These are phyloP conservation scores for Galago senegalensis DNA, from an alignment of 2,797 vertebrate genomes.

Conservation along the genomic window DNA sequence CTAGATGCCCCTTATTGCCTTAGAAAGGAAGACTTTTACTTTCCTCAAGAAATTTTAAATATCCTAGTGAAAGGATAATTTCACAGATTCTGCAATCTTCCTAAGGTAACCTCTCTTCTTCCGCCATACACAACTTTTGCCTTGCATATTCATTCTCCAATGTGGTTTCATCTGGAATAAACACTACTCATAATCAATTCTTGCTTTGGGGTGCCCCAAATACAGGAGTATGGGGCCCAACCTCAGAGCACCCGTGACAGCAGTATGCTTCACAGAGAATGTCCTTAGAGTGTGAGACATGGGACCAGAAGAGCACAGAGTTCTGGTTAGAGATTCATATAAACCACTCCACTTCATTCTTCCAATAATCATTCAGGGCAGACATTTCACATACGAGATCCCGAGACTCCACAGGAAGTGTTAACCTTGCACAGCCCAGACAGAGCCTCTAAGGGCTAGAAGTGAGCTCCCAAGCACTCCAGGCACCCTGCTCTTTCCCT, in stretches of 20 bases:
- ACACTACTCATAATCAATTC: background rate
- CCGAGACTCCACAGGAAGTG: background rate
- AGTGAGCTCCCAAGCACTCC: background rate
- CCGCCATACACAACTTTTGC: background rate
- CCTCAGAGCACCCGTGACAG: background rate
- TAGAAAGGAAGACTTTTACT: background rate
- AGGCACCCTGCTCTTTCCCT: background rate
- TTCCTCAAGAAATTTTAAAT: background rate
- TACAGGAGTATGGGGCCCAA: background rate
- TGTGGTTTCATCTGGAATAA: too few species aligned
- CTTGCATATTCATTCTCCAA: fast-evolving
- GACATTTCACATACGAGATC: too few species aligned
- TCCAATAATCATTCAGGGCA: background rate
- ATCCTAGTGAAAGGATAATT: background rate
- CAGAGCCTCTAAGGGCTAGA: background rate
- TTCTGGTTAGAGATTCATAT: background rate
- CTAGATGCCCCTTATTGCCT: background rate
- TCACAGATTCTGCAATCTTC: background rate
- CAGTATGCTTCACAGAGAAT: too few species aligned
- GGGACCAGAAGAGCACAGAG: background rate
- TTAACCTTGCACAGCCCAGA: fast-evolving
- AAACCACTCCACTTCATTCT: background rate
- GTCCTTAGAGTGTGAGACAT: background rate
- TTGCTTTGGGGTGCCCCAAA: background rate
- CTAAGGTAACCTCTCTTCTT: background rate